phyloP scores from a whole-genome alignment of 1,140 invertebrate genomes.

The Macrocentrus cingulum region DNA sequence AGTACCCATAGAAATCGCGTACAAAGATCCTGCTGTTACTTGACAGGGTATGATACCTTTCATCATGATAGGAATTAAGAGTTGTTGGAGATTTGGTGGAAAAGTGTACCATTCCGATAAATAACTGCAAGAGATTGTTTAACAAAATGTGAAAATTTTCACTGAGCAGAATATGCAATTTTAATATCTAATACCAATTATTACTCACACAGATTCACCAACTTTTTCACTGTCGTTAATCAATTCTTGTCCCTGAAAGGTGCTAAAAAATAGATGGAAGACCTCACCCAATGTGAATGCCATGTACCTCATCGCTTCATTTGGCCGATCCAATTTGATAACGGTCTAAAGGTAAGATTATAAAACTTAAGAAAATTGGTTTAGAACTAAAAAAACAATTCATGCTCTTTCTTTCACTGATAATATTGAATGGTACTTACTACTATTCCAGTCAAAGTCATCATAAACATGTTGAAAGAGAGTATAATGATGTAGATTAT shows the following conservation, averaged over 20 bases:
- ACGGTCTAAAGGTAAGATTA: too few species aligned
- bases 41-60: constrained; percentile 8
- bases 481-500: constrained; percentile 3
- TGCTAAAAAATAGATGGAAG: constrained; percentile 30
- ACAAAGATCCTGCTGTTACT: constrained; percentile 22
- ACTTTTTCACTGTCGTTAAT: constrained; percentile 27
- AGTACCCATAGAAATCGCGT: constrained; percentile 22
- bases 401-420: too few species aligned
- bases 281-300: constrained; percentile 18
- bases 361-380: too few species aligned
- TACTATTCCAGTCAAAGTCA: constrained; percentile 17
- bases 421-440: too few species aligned
- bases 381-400: too few species aligned
- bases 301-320: constrained; percentile 14
- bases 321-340: too few species aligned
- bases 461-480: neutral
- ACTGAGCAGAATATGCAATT: neutral
- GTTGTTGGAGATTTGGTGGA: constrained; percentile 17
- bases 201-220: constrained; percentile 28
- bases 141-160: neutral
- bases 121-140: constrained; percentile 19
- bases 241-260: constrained; percentile 31
- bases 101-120: constrained; percentile 25
- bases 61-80: constrained; percentile 31
- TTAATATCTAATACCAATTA: too few species aligned